Evolutionary conservation across 1,140 invertebrate species (phyloP).

Genomic region (Ostrea edulis): DNA sequence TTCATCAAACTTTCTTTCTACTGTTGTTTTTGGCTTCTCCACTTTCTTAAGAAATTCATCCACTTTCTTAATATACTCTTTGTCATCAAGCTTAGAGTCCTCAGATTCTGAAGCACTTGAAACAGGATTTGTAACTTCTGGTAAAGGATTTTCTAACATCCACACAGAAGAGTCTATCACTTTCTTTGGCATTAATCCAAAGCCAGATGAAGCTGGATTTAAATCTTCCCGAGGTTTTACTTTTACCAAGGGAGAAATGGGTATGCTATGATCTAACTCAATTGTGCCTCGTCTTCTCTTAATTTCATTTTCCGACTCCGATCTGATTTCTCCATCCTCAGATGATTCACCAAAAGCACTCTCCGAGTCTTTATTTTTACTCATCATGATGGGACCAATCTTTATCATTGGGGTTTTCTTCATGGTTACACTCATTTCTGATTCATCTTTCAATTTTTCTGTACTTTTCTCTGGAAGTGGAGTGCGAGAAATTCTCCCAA

Average conservation of each 20-base stretch:
- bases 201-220: neutral
- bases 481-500: slow-evolving; percentile 21
- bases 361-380: slow-evolving; percentile 21
- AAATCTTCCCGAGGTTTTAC: neutral
- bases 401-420: slow-evolving; percentile 40
- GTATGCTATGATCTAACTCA: neutral
- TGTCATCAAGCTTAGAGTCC: neutral
- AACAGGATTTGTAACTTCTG: neutral
- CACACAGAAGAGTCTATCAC: neutral
- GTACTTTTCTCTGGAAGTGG: neutral
- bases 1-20: slow-evolving; percentile 48
- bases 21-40: slow-evolving; percentile 43
- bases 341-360: neutral
- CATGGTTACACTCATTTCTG: neutral
- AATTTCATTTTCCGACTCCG: neutral
- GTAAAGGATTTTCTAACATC: neutral
- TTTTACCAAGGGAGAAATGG: neutral
- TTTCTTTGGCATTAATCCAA: slow-evolving; percentile 28
- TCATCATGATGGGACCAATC: slow-evolving; percentile 30
- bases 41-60: slow-evolving; percentile 45
- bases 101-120: slow-evolving; percentile 27
- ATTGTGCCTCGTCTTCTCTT: neutral
- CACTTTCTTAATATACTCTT: slow-evolving; percentile 33
- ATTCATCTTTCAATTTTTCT: neutral
- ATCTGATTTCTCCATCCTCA: slow-evolving; percentile 34